Percentiles rank a stretch among this genome's conserved stretches.
These are phyloP conservation scores for Serranus cabrilla DNA, from an alignment of 2,797 vertebrate genomes.

Conservation along the genomic window DNA sequence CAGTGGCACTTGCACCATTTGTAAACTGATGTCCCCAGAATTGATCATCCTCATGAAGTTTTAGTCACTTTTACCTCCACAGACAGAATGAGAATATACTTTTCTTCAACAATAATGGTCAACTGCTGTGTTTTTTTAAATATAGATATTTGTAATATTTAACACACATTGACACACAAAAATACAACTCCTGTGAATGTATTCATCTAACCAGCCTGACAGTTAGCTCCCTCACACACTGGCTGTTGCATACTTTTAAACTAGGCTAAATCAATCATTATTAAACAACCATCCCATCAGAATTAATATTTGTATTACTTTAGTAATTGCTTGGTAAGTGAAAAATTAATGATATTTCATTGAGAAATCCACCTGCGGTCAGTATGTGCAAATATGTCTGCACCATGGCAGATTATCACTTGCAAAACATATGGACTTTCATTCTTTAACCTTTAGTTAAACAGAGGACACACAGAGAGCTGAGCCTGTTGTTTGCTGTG, in stretches of 20 bases:
- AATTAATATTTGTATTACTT: conserved; percentile 12
- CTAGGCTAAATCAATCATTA: background rate
- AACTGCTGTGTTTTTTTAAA: conserved; percentile 6
- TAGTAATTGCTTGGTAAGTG: background rate
- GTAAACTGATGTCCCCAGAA: conserved; percentile 13
- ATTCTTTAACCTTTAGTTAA: conserved; percentile 28
- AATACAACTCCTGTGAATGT: conserved; percentile 39
- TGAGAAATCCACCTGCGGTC: background rate
- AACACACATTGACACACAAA: conserved; percentile 14
- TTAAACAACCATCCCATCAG: conserved; percentile 9
- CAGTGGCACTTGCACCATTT: conserved; percentile 28
- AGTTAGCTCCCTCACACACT: conserved; percentile 29
- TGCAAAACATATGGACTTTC: background rate
- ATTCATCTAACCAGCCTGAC: conserved; percentile 22
- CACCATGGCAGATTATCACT: background rate
- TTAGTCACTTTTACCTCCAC: conserved; percentile 48
- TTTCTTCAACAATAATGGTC: conserved; percentile 26
- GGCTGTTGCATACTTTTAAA: conserved; percentile 14
- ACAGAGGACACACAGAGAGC: background rate
- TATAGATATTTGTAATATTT: conserved; percentile 19
- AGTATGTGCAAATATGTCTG: conserved; percentile 13
- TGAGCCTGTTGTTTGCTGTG: conserved; percentile 8
- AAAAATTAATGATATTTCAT: conserved; percentile 10
- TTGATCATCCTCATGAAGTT: conserved; percentile 22
- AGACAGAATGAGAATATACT: conserved; percentile 5